Conservation (phyloP, 2,888 invertebrate genomes). For the Noctua comes region DNA sequence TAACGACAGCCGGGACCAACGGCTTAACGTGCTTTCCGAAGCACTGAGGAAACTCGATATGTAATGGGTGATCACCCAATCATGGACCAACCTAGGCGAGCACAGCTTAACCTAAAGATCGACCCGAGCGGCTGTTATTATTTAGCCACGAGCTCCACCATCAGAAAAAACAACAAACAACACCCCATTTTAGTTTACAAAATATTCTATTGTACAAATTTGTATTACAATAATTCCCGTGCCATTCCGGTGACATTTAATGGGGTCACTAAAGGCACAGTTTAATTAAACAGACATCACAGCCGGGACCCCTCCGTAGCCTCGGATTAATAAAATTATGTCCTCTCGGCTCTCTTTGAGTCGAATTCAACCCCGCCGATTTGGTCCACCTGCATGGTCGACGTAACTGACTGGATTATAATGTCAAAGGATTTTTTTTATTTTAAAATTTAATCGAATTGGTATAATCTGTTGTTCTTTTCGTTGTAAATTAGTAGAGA, state of each 20-base stretch:
- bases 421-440: constrained; percentile 9
- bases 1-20: no score
- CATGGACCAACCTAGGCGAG: no score
- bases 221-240: constrained; percentile 13
- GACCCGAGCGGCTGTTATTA: no score
- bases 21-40: no score
- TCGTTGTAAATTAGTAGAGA: no score
- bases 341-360: constrained; percentile 8
- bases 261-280: constrained; percentile 28
- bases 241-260: constrained; percentile 29
- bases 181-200: not conserved
- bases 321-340: constrained; percentile 42
- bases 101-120: no score
- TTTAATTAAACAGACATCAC: constrained; percentile 49
- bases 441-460: no score
- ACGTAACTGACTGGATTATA: not conserved
- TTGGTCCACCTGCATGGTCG: constrained; percentile 39
- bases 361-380: not conserved
- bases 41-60: no score
- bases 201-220: constrained; percentile 24
- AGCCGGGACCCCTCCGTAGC: constrained; percentile 14
- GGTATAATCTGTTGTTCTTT: no score
- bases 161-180: no score
- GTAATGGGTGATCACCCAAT: no score
- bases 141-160: no score